phyloP scores from a whole-genome alignment of 2,888 invertebrate genomes.

The Andrena dorsata region DNA sequence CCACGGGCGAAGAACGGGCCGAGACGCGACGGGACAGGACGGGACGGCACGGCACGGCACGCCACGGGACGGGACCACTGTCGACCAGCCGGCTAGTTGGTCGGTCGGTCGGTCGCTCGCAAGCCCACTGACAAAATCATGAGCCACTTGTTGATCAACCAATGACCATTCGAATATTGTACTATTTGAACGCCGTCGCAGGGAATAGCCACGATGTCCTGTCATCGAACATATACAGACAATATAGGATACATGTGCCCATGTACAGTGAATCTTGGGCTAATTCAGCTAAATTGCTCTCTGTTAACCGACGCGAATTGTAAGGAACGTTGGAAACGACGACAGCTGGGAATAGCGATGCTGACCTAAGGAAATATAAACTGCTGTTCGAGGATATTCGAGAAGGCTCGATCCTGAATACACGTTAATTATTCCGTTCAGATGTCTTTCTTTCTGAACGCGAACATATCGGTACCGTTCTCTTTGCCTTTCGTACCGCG shows the following conservation, averaged over 20 bases:
- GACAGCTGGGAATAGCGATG: not conserved
- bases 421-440: constrained; percentile 66
- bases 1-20: constrained; percentile 18
- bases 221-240: not conserved
- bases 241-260: too few species aligned
- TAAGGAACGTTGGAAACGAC: too few species aligned
- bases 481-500: constrained; percentile 9
- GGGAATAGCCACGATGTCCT: constrained; percentile 53
- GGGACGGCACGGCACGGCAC: too few species aligned
- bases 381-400: constrained; percentile 61
- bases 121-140: constrained; percentile 82
- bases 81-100: constrained; percentile 13
- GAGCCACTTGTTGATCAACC: constrained; percentile 83
- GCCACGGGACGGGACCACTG: not conserved
- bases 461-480: not conserved
- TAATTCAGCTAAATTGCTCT: not conserved
- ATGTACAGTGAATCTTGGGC: not conserved
- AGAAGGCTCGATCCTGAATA: constrained; percentile 65
- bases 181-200: constrained; percentile 68
- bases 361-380: constrained; percentile 46
- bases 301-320: too few species aligned
- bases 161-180: constrained; percentile 75
- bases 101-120: constrained; percentile 22
- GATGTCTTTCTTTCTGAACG: constrained; percentile 20
- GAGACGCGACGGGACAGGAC: constrained; percentile 7